Evolutionary conservation across 2,888 invertebrate species (phyloP).

Genomic region (Scaptodrosophila latifasciaeformis): DNA sequence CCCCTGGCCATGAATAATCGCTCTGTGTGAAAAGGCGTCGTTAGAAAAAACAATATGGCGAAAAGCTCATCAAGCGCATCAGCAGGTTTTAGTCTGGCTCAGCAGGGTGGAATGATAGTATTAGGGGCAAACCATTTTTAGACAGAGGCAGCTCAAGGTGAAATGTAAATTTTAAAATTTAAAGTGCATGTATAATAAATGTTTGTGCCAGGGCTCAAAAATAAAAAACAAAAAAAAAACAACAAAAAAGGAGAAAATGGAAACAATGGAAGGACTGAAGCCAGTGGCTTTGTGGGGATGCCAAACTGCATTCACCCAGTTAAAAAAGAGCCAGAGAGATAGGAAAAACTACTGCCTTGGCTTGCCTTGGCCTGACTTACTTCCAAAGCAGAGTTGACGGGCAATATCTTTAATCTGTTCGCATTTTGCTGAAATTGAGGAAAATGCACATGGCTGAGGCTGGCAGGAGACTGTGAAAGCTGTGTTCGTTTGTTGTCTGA

Average conservation of each 20-base stretch:
- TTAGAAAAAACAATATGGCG: conserved; percentile 56
- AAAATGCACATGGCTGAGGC: conserved; percentile 5
- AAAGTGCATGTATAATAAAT: conserved; percentile 63
- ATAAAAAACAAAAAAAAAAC: neutral
- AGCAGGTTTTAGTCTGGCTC: conserved; percentile 47
- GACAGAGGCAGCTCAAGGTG: conserved; percentile 9
- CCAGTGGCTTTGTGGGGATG: too few species aligned
- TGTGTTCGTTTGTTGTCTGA: too few species aligned
- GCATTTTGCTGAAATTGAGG: conserved; percentile 31
- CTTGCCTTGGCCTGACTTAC: too few species aligned
- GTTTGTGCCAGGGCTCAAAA: conserved; percentile 36
- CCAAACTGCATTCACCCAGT: too few species aligned
- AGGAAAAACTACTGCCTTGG: too few species aligned
- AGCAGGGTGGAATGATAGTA: conserved; percentile 21
- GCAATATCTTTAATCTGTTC: conserved; percentile 50
- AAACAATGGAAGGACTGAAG: too few species aligned
- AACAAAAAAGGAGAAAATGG: conserved; percentile 8
- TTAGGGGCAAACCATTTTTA: neutral
- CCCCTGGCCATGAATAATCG: too few species aligned
- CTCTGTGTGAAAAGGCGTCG: too few species aligned
- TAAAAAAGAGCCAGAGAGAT: too few species aligned
- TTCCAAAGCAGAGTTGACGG: neutral
- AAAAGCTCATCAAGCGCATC: conserved; percentile 59
- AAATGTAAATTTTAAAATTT: conserved; percentile 59
- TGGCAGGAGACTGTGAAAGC: too few species aligned